Percentiles rank a stretch among this genome's conserved stretches.
Evolutionary conservation across 2,113 vertebrate genomes (phyloP).

Genomic region (Proterorhinus semilunaris): DNA sequence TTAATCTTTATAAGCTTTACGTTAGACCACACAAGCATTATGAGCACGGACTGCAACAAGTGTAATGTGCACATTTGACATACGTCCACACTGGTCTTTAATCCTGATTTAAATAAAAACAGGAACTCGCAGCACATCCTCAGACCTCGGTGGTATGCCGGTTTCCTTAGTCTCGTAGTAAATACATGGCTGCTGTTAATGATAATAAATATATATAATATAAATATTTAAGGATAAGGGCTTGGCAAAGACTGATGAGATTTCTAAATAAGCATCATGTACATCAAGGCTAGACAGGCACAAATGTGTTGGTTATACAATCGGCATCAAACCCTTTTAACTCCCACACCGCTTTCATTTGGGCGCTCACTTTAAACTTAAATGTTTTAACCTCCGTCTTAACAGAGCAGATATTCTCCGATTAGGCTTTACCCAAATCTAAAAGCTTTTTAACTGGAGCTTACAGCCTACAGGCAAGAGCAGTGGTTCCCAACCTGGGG

Average conservation of each 20-base stretch:
- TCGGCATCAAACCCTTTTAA: too few relatives aligned
- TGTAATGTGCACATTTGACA: not conserved
- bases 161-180: not conserved
- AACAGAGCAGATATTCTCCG: too few relatives aligned
- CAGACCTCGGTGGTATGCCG: not conserved
- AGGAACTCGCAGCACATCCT: conserved; percentile 36
- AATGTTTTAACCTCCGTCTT: too few relatives aligned
- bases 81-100: conserved; percentile 4
- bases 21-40: conserved; percentile 24
- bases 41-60: not conserved
- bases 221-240: too few relatives aligned
- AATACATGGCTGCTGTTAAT: not conserved
- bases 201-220: too few relatives aligned
- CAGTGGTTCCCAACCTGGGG: too few relatives aligned
- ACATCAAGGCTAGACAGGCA: not conserved
- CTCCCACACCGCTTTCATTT: too few relatives aligned
- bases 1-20: not conserved
- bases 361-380: too few relatives aligned
- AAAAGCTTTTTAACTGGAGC: too few relatives aligned
- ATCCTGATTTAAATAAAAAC: conserved; percentile 34
- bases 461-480: too few relatives aligned
- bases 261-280: not conserved
- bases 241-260: not conserved
- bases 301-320: not conserved
- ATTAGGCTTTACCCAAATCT: too few relatives aligned